These are phyloP conservation scores for Sus cebifrons DNA, from an alignment of 2,797 vertebrate species.

Conservation along the genomic window DNA sequence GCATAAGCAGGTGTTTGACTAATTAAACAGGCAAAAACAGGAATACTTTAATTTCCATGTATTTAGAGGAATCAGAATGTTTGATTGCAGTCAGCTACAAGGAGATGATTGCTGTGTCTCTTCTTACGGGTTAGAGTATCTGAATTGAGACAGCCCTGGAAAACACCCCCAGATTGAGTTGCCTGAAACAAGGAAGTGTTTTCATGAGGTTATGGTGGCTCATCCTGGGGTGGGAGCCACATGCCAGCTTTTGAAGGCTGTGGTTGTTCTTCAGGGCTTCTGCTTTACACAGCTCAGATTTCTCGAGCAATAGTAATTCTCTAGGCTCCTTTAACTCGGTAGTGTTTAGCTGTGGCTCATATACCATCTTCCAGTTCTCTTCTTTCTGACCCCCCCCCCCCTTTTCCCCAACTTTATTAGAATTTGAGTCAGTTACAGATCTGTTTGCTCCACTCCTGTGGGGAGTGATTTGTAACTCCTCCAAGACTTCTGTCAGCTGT, in stretches of 20 bases:
- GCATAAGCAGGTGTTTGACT: neutral
- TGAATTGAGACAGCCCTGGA: neutral
- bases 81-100: neutral
- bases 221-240: neutral
- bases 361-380: constrained; percentile 18
- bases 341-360: constrained; percentile 8
- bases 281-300: constrained; percentile 1
- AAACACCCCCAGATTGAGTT: neutral
- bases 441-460: neutral
- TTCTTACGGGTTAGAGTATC: neutral
- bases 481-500: neutral
- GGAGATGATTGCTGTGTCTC: constrained; percentile 7
- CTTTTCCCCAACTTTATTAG: constrained; percentile 25
- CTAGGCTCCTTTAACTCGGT: neutral
- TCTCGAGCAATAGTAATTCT: constrained; percentile 14
- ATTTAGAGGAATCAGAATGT: constrained; percentile 13
- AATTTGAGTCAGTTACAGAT: constrained; percentile 48
- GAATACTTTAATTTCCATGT: neutral
- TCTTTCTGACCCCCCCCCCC: neutral
- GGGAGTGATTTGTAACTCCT: neutral
- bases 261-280: neutral
- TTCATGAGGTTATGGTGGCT: constrained; percentile 12
- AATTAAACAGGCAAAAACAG: neutral
- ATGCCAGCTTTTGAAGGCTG: neutral
- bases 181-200: constrained; percentile 63